Conservation (phyloP, 2,113 vertebrate species). For the Pao palembangensis region DNA sequence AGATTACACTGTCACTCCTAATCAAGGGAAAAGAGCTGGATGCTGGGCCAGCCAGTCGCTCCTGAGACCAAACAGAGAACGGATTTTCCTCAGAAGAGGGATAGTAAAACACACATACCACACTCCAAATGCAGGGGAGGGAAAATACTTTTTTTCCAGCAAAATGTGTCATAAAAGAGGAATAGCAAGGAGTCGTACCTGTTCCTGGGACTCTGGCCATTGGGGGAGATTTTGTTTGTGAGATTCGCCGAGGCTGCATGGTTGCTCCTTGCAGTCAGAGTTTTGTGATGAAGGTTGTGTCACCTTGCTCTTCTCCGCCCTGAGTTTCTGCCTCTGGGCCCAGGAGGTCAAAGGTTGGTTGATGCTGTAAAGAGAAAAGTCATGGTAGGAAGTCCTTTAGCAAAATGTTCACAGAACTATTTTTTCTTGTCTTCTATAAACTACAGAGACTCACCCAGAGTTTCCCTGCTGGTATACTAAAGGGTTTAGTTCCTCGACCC, state of each 20-base stretch:
- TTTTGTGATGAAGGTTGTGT: constrained; percentile 26
- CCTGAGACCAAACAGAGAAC: constrained; percentile 69
- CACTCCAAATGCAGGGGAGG: background rate
- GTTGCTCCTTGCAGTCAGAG: constrained; percentile 30
- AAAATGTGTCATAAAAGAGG: background rate
- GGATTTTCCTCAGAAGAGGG: constrained; percentile 19
- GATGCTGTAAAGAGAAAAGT: constrained; percentile 26
- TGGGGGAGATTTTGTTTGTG: constrained; percentile 21
- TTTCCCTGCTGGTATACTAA: constrained; percentile 47
- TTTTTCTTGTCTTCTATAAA: background rate
- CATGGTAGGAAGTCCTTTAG: background rate
- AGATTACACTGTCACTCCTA: constrained; percentile 79
- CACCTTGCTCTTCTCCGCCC: constrained; percentile 71
- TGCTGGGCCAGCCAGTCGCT: constrained; percentile 56
- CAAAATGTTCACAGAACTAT: background rate
- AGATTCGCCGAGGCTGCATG: constrained; percentile 17
- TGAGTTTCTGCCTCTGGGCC: constrained; percentile 86
- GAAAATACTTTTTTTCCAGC: background rate
- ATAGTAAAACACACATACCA: constrained; percentile 10
- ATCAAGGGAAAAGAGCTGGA: constrained; percentile 77
- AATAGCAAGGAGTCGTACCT: constrained; percentile 34
- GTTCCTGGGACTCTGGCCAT: constrained; percentile 44
- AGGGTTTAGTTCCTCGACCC: constrained; percentile 5
- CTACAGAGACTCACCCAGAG: constrained; percentile 47
- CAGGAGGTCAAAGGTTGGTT: constrained; percentile 87